Percentiles rank a stretch among this genome's conserved stretches.
Conservation (phyloP, 2,797 vertebrate species). For the Hyperoplus lanceolatus region DNA sequence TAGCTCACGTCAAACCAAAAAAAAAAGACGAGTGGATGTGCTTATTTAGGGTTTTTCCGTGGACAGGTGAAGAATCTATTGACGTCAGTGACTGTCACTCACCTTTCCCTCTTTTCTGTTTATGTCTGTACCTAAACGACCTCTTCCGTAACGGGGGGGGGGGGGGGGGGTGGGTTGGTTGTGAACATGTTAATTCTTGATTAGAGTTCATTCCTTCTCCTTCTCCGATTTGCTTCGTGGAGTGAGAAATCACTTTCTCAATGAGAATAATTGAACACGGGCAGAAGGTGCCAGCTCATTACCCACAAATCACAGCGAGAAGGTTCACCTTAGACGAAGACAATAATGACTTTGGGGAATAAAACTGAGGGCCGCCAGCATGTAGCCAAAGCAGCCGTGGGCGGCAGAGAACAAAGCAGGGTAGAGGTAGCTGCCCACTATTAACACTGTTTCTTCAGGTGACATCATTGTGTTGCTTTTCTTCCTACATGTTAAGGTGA, state of each 20-base stretch:
- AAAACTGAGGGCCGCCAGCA: slow-evolving; percentile 54
- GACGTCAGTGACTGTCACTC: background rate
- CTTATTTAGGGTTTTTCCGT: background rate
- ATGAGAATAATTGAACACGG: slow-evolving; percentile 88
- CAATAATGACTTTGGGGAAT: slow-evolving; percentile 87
- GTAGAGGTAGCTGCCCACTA: slow-evolving; percentile 25
- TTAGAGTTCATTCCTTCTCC: slow-evolving; percentile 81
- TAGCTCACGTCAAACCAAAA: background rate
- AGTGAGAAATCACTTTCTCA: slow-evolving; percentile 89
- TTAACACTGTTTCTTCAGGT: slow-evolving; percentile 14
- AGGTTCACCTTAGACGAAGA: slow-evolving; percentile 82
- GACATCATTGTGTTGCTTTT: slow-evolving; percentile 33
- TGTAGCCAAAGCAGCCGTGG: slow-evolving; percentile 60
- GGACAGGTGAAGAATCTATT: slow-evolving; percentile 11
- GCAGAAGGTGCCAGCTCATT: slow-evolving; percentile 86
- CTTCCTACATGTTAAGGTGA: slow-evolving; percentile 21
- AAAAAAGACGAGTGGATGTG: background rate
- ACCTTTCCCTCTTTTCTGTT: background rate
- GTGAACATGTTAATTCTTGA: slow-evolving; percentile 85
- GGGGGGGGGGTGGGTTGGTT: slow-evolving; percentile 26
- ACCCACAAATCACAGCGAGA: slow-evolving; percentile 85
- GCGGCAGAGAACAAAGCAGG: slow-evolving; percentile 58
- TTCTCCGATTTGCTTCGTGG: slow-evolving; percentile 82
- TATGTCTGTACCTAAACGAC: slow-evolving; percentile 9
- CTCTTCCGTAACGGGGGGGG: background rate